phyloP scores from a whole-genome alignment of 2,888 invertebrate genomes.

The Xiphydria camelus region DNA sequence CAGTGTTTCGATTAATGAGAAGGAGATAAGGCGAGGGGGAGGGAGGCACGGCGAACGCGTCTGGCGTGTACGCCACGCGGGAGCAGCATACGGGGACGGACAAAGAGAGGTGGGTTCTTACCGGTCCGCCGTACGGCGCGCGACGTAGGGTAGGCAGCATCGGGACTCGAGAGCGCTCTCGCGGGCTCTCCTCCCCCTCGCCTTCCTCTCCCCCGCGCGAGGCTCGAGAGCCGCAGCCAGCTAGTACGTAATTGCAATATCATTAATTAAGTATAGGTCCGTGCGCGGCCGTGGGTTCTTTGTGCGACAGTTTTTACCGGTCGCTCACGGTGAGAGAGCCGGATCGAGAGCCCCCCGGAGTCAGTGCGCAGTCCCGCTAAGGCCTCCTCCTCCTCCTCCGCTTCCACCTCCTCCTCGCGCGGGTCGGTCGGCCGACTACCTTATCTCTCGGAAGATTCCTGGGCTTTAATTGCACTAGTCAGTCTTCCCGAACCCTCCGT shows the following conservation, averaged over 20 bases:
- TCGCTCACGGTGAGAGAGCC: slow-evolving; percentile 10
- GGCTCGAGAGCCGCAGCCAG: background rate
- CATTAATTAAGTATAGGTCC: slow-evolving; percentile 39
- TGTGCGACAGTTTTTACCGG: slow-evolving; percentile 37
- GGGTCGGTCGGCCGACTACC: slow-evolving; percentile 18
- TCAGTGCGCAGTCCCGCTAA: too few relatives aligned
- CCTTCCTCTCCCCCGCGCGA: background rate
- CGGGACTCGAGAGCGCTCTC: background rate
- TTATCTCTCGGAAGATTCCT: slow-evolving; percentile 39
- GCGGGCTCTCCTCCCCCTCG: background rate
- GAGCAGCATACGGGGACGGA: slow-evolving; percentile 4
- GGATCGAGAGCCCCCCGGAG: background rate
- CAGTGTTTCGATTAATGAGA: slow-evolving; percentile 42
- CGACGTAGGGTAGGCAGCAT: background rate
- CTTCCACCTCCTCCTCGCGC: slow-evolving; percentile 11
- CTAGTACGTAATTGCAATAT: slow-evolving; percentile 41
- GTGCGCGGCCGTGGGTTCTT: slow-evolving; percentile 12
- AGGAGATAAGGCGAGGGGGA: slow-evolving; percentile 26
- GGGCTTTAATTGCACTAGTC: slow-evolving; percentile 44
- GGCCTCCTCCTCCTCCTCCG: too few relatives aligned
- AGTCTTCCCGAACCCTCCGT: slow-evolving; percentile 11
- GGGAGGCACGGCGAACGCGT: slow-evolving; percentile 4
- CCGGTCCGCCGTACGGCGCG: background rate
- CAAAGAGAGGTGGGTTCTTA: slow-evolving; percentile 8
- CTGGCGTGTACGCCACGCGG: background rate